Percentiles rank a stretch among this genome's conserved stretches.
These are phyloP conservation scores for Scrobipalpa atriplicella DNA, from an alignment of 2,888 invertebrate species.

Conservation along the genomic window DNA sequence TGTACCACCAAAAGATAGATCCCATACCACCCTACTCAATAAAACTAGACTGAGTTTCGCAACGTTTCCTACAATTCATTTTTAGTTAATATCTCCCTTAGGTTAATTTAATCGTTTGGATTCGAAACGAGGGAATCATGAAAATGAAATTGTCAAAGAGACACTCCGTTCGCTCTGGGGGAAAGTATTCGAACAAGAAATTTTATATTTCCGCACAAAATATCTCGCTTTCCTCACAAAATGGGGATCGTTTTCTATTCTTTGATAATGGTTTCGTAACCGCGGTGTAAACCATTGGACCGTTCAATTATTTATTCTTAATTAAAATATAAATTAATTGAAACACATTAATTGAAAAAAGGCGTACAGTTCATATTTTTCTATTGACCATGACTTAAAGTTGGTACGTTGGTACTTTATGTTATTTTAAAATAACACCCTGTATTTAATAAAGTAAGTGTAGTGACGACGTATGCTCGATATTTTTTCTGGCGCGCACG, in stretches of 20 bases:
- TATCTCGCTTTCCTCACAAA: not conserved
- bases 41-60: not conserved
- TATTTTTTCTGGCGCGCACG: constrained; percentile 64
- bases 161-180: not conserved
- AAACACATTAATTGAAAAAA: too few species aligned
- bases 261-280: not conserved
- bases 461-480: constrained; percentile 28
- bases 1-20: too few species aligned
- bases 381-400: too few species aligned
- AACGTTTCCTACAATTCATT: constrained; percentile 4
- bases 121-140: constrained; percentile 8
- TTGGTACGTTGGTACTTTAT: too few species aligned
- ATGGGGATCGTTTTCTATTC: not conserved
- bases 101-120: constrained; percentile 1
- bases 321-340: not conserved
- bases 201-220: constrained; percentile 15
- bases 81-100: not conserved
- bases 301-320: not conserved
- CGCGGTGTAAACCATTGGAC: not conserved
- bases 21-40: not conserved
- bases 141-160: constrained; percentile 13
- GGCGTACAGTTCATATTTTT: too few species aligned
- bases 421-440: too few species aligned
- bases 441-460: too few species aligned
- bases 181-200: not conserved